Conservation (phyloP, 1,140 invertebrate species). For the Zaprionus gabonicus region DNA sequence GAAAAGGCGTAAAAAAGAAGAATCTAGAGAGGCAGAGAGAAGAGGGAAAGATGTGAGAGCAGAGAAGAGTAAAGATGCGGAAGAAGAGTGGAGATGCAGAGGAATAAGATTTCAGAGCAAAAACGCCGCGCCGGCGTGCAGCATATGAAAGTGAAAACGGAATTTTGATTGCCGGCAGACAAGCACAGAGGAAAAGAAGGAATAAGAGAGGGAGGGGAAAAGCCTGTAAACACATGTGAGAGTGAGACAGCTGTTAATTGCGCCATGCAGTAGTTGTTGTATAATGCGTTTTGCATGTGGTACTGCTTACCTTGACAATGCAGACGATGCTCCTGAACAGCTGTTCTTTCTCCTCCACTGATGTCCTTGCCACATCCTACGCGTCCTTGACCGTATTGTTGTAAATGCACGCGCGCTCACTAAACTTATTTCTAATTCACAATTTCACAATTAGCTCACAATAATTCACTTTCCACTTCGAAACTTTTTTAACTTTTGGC, state of each 20-base stretch:
- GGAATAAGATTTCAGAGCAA: neutral
- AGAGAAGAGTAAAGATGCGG: neutral
- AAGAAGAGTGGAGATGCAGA: too few species aligned
- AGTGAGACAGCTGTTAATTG: neutral
- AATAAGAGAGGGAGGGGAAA: neutral
- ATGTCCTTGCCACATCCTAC: slow-evolving; percentile 18
- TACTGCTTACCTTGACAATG: slow-evolving; percentile 29
- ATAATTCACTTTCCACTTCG: slow-evolving; percentile 10
- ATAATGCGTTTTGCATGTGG: slow-evolving; percentile 25
- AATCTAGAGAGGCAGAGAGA: neutral
- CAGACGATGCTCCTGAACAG: slow-evolving; percentile 18
- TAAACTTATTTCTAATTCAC: neutral
- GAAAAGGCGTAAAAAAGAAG: slow-evolving; percentile 8
- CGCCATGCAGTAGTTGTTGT: slow-evolving; percentile 11
- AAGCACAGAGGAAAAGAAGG: neutral
- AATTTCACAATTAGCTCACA: slow-evolving; percentile 6
- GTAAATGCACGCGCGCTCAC: neutral
- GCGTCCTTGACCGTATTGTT: slow-evolving; percentile 39
- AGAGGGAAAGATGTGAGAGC: neutral
- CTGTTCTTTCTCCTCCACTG: slow-evolving; percentile 10
- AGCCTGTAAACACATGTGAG: neutral
- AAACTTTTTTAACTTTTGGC: slow-evolving; percentile 41
- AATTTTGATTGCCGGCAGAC: slow-evolving; percentile 16
- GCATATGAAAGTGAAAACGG: slow-evolving; percentile 12
- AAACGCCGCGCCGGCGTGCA: slow-evolving; percentile 27